Percentiles rank a stretch among this genome's conserved stretches.
These are phyloP conservation scores for Liasis olivaceus DNA, from an alignment of 2,797 vertebrate genomes.

Conservation along the genomic window DNA sequence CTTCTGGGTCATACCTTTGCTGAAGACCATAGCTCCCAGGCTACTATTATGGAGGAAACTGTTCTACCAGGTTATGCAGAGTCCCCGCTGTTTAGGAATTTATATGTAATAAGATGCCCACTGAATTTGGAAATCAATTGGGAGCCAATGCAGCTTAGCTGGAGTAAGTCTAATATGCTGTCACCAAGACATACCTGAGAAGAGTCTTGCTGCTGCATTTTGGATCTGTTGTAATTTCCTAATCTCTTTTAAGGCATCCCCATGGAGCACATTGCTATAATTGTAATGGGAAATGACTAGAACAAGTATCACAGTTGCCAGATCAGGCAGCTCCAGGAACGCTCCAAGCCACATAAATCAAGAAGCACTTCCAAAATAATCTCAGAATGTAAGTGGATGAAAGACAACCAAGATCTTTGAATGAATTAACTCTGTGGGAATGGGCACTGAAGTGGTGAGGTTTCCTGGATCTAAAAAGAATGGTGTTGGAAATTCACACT, in stretches of 20 bases:
- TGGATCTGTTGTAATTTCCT: background rate
- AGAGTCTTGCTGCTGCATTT: background rate
- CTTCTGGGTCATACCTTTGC: background rate
- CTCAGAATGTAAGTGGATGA: too few species aligned
- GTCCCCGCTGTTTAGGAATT: background rate
- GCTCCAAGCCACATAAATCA: background rate
- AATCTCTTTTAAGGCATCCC: background rate
- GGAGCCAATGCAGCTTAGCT: background rate
- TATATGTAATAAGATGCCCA: background rate
- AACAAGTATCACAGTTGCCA: background rate
- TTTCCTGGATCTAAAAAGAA: background rate
- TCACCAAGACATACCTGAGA: background rate
- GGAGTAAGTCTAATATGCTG: background rate
- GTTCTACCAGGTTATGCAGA: background rate
- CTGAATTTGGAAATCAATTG: background rate
- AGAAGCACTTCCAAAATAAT: background rate
- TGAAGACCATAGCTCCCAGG: background rate
- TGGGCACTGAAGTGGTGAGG: background rate
- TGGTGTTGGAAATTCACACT: background rate
- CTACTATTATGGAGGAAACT: background rate
- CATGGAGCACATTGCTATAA: background rate
- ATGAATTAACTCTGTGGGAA: too few species aligned
- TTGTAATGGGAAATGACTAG: background rate
- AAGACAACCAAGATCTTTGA: too few species aligned
- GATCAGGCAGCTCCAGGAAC: background rate